Evolutionary conservation across 2,888 invertebrate genomes (phyloP), one percentile per base, ranked within the genome.

Genomic region (Tyria jacobaeae): DNA sequence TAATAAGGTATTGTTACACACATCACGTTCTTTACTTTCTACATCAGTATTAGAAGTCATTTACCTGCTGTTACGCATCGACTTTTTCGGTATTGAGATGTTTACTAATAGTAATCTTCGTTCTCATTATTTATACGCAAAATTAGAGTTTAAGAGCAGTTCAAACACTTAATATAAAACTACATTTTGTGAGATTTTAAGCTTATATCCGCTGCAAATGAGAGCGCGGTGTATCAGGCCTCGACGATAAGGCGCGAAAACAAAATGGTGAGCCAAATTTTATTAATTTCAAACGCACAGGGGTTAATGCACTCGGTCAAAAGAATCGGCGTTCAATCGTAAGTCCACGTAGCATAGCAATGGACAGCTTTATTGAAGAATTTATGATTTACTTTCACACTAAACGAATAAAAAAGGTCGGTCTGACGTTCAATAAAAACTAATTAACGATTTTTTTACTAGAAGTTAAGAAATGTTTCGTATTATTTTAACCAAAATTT

Each of bases 271-370:
- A 65, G 76, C 74, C 73, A 69, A 80, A 75, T 72, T n/a, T n/a
- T n/a, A n/a, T n/a, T 71, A 76, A 76, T 78, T 65, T 69, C 77
- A 71, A 66, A 9, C 27, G 65, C 73, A n/a, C 44, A 58, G 73
- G 70, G 83, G 82, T 83, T 78, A 83, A 83, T 70, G 83, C 57
- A 77, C 82, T 78, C 72, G 47, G 55, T 44, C 51, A 63, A 68
- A 76, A 76, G 64, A 76, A 69, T 76, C 59, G 60, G 57, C 55
- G 41, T 55, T 58, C 50, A 50, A 64, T 66, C 57, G 59, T 39
- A 63, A 64, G 49, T 34, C 56, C n/a, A 21, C 63, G 44, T 63
- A 58, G 66, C 48, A 57, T 51, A 56, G 62, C 63, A 64, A 73
- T 66, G 58, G 58, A 21, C 57, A 70, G 55, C 56, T 66, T 66